Evolutionary conservation across 1,140 invertebrate species (phyloP), one percentile per base, ranked within the genome.

Genomic region (Harpegnathos saltator): DNA sequence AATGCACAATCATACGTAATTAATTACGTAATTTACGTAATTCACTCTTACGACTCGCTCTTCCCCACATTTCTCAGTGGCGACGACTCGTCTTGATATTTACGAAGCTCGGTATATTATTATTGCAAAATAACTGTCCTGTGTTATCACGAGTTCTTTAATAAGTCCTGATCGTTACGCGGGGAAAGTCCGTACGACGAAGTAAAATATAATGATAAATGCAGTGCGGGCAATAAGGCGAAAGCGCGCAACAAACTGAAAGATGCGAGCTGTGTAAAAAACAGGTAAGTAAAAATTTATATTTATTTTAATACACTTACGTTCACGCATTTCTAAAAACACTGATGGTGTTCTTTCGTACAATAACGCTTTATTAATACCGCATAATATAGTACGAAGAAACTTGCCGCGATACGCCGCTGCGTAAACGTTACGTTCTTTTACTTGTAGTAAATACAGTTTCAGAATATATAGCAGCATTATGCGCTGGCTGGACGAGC

Each of bases 11-110:
- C 9, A 11, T 44, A 44, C 44, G 33, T 19, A 29, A n/a, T 66
- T 66, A 66, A 66, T 66, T 66, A 44, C 63, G 48, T 66, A 48
- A 66, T 66, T 66, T 48, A 29, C 44, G 4, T 66, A 66, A 66
- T n/a, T n/a, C n/a, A n/a, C n/a, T n/a, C n/a, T n/a, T n/a, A n/a
- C 63, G 63, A 66, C n/a, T 17, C 63, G 48, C 63, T 48, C 22
- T 66, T 44, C 48, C 38, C 29, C 24, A 38, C 33, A 12, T n/a
- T 38, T 44, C 38, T 44, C 38, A 44, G 7, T 19, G 63, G n/a
- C 63, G 63, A 38, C 33, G 63, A 66, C 26, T n/a, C n/a, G n/a
- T n/a, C n/a, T 66, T 33, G 29, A 38, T 17, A 44, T 29, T 66
- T 66, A 66, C 19, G 63, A 66, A 29, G 19, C 63, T 66, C 48